A percentile compares a stretch with the other conserved stretches of the same genome.
These are phyloP conservation scores for Peromyscus leucopus DNA, from an alignment of 2,113 vertebrate species.

Conservation along the genomic window DNA sequence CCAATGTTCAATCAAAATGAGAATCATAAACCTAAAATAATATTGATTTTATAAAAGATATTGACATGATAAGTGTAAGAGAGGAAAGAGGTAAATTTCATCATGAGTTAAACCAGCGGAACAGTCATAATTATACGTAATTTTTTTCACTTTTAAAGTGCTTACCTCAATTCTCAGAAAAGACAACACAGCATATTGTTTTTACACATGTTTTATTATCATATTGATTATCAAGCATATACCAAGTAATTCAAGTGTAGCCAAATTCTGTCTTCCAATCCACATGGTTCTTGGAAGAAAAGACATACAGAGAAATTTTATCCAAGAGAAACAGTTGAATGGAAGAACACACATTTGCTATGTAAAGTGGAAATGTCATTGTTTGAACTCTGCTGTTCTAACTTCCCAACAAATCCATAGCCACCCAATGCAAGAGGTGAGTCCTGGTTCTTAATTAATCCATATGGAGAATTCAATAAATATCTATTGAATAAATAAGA, in stretches of 20 bases:
- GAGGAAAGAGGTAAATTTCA: not conserved
- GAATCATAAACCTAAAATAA: slow-evolving; percentile 34
- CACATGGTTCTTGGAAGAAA: not conserved
- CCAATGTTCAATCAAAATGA: slow-evolving; percentile 43
- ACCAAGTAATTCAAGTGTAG: slow-evolving; percentile 16
- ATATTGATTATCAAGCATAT: slow-evolving; percentile 5
- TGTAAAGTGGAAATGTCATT: not conserved
- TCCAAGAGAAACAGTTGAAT: slow-evolving; percentile 48
- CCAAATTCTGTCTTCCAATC: slow-evolving; percentile 25
- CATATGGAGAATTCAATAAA: not conserved
- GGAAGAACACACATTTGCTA: not conserved
- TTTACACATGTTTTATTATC: slow-evolving; percentile 34
- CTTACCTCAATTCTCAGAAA: slow-evolving; percentile 50
- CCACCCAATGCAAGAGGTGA: not conserved
- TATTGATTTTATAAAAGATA: slow-evolving; percentile 8
- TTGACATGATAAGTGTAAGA: not conserved
- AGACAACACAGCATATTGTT: slow-evolving; percentile 38
- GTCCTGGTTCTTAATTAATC: not conserved
- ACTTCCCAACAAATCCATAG: not conserved
- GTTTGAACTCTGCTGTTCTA: not conserved
- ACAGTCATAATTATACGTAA: not conserved
- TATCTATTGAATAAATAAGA: slow-evolving; percentile 2
- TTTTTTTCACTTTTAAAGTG: slow-evolving; percentile 49
- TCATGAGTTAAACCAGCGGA: not conserved
- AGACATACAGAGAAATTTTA: not conserved